Conservation (phyloP, 2,888 invertebrate species). For the Ophion costatus region DNA sequence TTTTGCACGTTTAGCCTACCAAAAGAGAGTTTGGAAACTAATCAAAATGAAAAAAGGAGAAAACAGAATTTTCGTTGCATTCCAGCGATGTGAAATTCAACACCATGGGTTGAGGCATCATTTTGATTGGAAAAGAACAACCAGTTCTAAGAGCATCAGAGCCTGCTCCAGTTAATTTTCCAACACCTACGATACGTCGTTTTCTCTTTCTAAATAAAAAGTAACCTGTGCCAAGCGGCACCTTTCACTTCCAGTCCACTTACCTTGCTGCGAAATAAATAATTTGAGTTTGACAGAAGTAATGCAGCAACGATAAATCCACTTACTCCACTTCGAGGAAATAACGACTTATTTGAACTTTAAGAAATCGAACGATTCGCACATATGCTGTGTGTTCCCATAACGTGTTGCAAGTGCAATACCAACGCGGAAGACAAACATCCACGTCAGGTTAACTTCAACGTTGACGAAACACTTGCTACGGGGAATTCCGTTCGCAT, state of each 20-base stretch:
- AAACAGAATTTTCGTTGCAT: too few relatives aligned
- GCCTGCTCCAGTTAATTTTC: neutral
- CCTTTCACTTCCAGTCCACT: constrained; percentile 13
- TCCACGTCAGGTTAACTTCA: constrained; percentile 40
- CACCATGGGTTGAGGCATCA: neutral
- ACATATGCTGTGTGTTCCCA: constrained; percentile 15
- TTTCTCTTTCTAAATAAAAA: constrained; percentile 7
- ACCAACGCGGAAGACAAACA: neutral
- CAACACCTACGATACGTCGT: neutral
- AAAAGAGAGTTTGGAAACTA: too few relatives aligned
- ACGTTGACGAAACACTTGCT: neutral
- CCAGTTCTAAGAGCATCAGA: neutral
- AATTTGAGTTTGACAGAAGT: neutral
- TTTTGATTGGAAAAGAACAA: neutral
- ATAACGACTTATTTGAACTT: neutral
- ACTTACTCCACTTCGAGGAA: neutral
- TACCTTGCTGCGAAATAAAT: neutral
- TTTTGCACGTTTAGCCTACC: too few relatives aligned
- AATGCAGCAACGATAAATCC: neutral
- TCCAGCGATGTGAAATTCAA: too few relatives aligned
- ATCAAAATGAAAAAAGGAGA: too few relatives aligned
- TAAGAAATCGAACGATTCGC: neutral
- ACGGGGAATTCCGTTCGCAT: neutral
- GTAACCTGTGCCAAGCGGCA: neutral
- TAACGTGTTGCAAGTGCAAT: neutral